phyloP scores from a whole-genome alignment of 2,113 vertebrate genomes.

The Lasiurus cinereus region DNA sequence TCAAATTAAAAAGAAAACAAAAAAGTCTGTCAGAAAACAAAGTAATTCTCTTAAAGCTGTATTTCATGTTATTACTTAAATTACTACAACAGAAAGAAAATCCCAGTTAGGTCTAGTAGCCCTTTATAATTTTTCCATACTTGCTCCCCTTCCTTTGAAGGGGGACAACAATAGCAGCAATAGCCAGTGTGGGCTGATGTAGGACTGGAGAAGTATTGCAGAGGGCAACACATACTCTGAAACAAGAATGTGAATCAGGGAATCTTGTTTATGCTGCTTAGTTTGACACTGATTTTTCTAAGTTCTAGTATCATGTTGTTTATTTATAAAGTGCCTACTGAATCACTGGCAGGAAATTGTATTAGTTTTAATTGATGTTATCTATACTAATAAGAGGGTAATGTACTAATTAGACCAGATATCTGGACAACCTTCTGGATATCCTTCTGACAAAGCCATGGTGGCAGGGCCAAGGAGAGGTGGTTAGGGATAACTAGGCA shows the following conservation, averaged over 20 bases:
- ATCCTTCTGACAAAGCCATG: too few species aligned
- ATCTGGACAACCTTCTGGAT: too few species aligned
- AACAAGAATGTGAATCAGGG: not conserved
- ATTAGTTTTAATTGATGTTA: slow-evolving; percentile 27
- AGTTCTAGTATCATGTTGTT: not conserved
- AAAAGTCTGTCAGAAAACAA: not conserved
- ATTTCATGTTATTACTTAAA: not conserved
- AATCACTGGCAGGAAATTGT: not conserved
- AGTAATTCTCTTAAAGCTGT: not conserved
- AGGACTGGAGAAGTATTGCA: not conserved
- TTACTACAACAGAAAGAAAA: not conserved
- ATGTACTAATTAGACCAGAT: too few species aligned
- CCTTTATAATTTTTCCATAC: not conserved
- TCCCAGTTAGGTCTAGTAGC: not conserved
- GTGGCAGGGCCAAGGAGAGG: too few species aligned
- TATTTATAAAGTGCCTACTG: not conserved
- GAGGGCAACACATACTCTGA: not conserved
- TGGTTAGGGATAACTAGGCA: too few species aligned
- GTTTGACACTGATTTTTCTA: not conserved
- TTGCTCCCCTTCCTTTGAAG: not conserved
- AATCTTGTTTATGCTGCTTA: not conserved
- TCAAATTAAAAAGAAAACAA: slow-evolving; percentile 14
- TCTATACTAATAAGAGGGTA: too few species aligned
- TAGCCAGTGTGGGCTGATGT: not conserved
- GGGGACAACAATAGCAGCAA: not conserved